Base-by-base conservation (phyloP, 2,888 invertebrate species). In the Volucella zonaria region DNA sequence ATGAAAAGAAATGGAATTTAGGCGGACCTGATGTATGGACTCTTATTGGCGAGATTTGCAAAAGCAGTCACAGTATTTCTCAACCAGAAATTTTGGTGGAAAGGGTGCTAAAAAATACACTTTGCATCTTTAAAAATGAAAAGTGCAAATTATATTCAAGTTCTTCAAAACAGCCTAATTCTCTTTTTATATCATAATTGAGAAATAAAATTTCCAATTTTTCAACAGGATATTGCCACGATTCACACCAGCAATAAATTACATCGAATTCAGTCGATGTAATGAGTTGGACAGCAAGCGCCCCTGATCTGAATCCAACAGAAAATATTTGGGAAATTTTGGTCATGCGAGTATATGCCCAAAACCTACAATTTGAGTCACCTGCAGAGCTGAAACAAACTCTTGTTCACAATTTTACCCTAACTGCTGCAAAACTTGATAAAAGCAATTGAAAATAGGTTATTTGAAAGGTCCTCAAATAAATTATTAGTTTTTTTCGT, bases 311-410 rank as follows among this genome's bases (percentile, higher is more conserved):
- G n/a, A 56, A 56, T 12, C 31, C 56, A 31, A 31, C 1, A 31
- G 31, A 75, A 70, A 70, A 76, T 56, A 47, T 59, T n/a, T 76
- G 64, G 40, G 18, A 64, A 43, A 64, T 78, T 23, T 47, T 78
- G 12, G 62, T 51, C 43, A 58, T 11, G 11, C 14, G 14, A 31
- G 52, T 58, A 54, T 62, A 78, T 52, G 31, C n/a, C 8, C 10
- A 38, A 15, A 67, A 54, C 14, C 38, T 38, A 11, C 31, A 56
- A 56, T 56, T 38, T 18, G 15, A 10, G 3, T 51, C 51, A 51
- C 10, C 11, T 18, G 18, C 18, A 10, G 10, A 51, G 51, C 51
- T 51, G 18, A 51, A 31, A 31, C 6, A 6, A 31, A 31, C 6
- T 31, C 31, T 6, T 31, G 31, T 31, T 31, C 31, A 31, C 23